These are phyloP conservation scores for Rhimphoctona megacephalus DNA, from an alignment of 2,888 invertebrate species.

Conservation along the genomic window DNA sequence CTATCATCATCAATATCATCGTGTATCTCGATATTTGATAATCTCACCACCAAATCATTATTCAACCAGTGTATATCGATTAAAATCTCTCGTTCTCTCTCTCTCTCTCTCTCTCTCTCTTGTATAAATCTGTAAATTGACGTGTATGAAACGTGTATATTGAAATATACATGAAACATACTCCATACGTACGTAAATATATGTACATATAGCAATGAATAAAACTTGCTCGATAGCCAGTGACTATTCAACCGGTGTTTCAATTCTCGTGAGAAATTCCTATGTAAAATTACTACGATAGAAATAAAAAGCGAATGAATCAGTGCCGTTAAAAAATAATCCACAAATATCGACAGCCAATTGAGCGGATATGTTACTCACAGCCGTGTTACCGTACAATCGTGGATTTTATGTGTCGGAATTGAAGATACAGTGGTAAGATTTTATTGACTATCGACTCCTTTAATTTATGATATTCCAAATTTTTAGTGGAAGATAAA, in stretches of 20 bases:
- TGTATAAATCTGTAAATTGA: neutral
- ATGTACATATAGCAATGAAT: neutral
- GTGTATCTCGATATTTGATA: slow-evolving; percentile 34
- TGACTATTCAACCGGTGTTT: neutral
- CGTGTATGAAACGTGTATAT: neutral
- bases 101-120: neutral
- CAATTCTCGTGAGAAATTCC: slow-evolving; percentile 9
- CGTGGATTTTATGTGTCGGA: slow-evolving; percentile 61
- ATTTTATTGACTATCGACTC: neutral
- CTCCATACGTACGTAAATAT: neutral
- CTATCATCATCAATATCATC: slow-evolving; percentile 18
- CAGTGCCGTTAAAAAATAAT: slow-evolving; percentile 12
- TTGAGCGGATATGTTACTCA: slow-evolving; percentile 37
- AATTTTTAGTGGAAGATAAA: neutral
- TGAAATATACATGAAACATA: neutral
- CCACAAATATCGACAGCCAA: neutral
- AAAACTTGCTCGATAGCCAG: neutral
- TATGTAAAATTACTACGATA: neutral
- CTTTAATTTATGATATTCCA: neutral
- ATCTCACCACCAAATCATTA: slow-evolving; percentile 3
- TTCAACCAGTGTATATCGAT: slow-evolving; percentile 42
- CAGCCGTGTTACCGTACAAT: slow-evolving; percentile 5
- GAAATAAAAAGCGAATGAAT: slow-evolving; percentile 20
- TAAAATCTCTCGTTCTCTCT: slow-evolving; percentile 19
- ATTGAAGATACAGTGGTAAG: slow-evolving; percentile 51